These are phyloP conservation scores for Chlorops oryzae DNA, from an alignment of 1,140 invertebrate species.

Conservation along the genomic window DNA sequence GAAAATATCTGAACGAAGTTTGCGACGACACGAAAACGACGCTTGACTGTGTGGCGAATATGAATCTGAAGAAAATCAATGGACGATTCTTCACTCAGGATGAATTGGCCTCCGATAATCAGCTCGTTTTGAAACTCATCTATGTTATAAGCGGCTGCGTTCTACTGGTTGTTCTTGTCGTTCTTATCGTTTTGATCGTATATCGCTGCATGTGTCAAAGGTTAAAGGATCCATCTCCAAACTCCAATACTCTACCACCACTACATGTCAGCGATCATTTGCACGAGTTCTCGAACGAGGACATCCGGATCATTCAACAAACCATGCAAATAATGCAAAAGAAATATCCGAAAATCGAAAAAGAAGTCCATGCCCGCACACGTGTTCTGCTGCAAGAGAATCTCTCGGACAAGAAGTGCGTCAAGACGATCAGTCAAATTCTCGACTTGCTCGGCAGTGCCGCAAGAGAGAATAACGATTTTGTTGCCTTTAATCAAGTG, in stretches of 20 bases:
- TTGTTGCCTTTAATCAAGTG: conserved; percentile 20
- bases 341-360: conserved; percentile 19
- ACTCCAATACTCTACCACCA: background rate
- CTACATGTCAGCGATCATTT: conserved; percentile 3
- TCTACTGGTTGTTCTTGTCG: conserved; percentile 4
- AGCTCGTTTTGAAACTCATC: conserved; percentile 3
- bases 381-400: conserved; percentile 11
- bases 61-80: conserved; percentile 14
- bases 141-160: conserved; percentile 7
- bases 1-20: conserved; percentile 28
- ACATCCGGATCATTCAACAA: conserved; percentile 19
- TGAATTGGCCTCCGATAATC: conserved; percentile 11
- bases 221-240: too few species aligned
- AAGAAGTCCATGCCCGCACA: conserved; percentile 13
- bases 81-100: conserved; percentile 22
- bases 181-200: conserved; percentile 2
- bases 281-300: conserved; percentile 17
- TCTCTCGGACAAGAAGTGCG: conserved; percentile 15
- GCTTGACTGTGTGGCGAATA: conserved; percentile 22
- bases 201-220: background rate
- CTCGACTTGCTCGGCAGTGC: conserved; percentile 15
- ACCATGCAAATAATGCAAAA: conserved; percentile 16
- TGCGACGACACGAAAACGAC: conserved; percentile 23
- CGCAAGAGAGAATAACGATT: conserved; percentile 13
- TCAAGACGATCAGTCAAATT: conserved; percentile 16